These are phyloP conservation scores for Heteronetta atricapilla DNA, from an alignment of 2,113 vertebrate genomes.

Conservation along the genomic window DNA sequence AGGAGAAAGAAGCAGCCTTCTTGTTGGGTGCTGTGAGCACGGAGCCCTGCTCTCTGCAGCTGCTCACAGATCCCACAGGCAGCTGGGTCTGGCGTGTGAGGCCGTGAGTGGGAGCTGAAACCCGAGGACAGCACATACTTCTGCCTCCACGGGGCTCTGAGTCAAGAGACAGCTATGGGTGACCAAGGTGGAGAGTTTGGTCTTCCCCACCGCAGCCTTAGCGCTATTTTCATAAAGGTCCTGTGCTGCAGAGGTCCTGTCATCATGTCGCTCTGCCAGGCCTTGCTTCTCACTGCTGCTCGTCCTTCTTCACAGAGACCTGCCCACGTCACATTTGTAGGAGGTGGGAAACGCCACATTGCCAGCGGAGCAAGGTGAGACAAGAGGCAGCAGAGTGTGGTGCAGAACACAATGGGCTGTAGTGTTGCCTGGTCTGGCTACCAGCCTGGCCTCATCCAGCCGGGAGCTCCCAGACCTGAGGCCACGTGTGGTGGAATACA, in stretches of 20 bases:
- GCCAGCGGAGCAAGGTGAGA: not conserved
- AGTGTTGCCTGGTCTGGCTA: not conserved
- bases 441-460: fast-evolving
- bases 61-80: not conserved
- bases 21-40: fast-evolving
- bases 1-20: not conserved
- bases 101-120: not conserved
- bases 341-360: fast-evolving
- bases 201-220: not conserved
- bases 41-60: not conserved
- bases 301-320: not conserved
- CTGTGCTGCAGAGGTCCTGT: not conserved
- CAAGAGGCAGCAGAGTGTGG: not conserved
- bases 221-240: not conserved
- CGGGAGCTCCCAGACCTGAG: not conserved
- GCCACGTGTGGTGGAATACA: not conserved
- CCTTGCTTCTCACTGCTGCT: not conserved
- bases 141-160: not conserved
- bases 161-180: not conserved
- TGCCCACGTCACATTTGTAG: not conserved
- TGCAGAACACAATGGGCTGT: not conserved
- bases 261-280: not conserved
- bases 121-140: not conserved
- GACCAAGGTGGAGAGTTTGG: not conserved
- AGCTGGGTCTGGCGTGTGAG: not conserved